phyloP scores from a whole-genome alignment of 2,113 vertebrate species.

The Mesocricetus auratus region DNA sequence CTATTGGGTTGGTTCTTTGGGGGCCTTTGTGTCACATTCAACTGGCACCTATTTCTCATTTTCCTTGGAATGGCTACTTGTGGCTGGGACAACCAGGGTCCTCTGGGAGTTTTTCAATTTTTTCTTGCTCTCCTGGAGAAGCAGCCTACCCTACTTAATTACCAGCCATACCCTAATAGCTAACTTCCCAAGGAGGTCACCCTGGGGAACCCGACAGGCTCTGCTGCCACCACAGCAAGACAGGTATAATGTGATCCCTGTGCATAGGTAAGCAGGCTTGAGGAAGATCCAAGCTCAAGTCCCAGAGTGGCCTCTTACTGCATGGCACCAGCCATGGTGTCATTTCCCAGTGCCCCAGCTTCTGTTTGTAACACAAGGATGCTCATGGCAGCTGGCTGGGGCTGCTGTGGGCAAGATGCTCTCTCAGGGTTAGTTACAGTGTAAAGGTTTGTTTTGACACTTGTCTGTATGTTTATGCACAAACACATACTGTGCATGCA shows the following conservation, averaged over 20 bases:
- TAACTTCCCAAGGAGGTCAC: neutral
- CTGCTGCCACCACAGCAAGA: neutral
- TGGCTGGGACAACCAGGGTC: too few relatives aligned
- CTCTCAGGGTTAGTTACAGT: neutral
- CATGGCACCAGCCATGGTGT: neutral
- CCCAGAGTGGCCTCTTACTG: neutral
- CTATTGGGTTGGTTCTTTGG: too few relatives aligned
- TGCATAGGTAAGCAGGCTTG: neutral
- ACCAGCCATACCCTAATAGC: fast-evolving
- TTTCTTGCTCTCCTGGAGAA: neutral
- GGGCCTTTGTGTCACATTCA: neutral
- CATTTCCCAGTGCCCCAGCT: neutral
- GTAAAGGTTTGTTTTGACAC: neutral
- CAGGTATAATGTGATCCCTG: fast-evolving
- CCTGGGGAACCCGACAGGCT: neutral
- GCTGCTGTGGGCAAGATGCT: neutral
- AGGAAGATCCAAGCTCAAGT: neutral
- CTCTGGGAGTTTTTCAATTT: neutral
- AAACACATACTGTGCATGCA: too few relatives aligned
- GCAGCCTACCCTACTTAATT: too few relatives aligned
- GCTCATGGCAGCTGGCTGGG: too few relatives aligned
- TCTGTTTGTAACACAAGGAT: neutral
- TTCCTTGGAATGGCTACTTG: neutral
- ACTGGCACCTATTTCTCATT: neutral
- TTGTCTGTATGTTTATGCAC: neutral